Conservation (phyloP, 2,888 invertebrate genomes). For the Pandemis heparana region DNA sequence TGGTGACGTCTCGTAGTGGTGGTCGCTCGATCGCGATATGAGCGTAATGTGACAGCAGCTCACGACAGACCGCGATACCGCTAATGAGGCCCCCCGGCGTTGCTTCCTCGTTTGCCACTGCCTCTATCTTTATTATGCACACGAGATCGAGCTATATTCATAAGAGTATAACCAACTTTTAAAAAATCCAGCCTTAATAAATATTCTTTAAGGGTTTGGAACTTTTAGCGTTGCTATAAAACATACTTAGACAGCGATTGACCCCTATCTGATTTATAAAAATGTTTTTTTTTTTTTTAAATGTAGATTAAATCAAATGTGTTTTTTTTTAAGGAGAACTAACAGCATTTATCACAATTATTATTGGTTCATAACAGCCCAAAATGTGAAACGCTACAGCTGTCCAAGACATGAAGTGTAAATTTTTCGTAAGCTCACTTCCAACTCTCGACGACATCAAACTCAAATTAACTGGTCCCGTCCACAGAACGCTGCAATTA, state of each 20-base stretch:
- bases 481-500: background rate
- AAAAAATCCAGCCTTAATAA: background rate
- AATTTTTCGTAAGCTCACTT: background rate
- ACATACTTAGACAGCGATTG: too few species aligned
- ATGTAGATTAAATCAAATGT: too few species aligned
- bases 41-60: constrained; percentile 31
- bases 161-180: background rate
- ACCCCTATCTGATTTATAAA: too few species aligned
- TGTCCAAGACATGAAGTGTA: too few species aligned
- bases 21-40: constrained; percentile 12
- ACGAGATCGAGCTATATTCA: constrained; percentile 7
- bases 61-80: constrained; percentile 36
- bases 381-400: background rate
- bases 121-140: constrained; percentile 18
- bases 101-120: constrained; percentile 16
- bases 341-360: too few species aligned
- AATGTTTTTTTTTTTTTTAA: too few species aligned
- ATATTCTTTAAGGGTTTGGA: background rate
- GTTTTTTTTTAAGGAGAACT: too few species aligned
- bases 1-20: background rate
- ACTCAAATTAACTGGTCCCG: background rate
- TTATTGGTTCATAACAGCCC: too few species aligned
- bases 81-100: constrained; percentile 39
- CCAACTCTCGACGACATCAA: background rate
- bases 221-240: too few species aligned